Conservation (phyloP, 2,797 vertebrate species). For the Esox masquinongy region DNA sequence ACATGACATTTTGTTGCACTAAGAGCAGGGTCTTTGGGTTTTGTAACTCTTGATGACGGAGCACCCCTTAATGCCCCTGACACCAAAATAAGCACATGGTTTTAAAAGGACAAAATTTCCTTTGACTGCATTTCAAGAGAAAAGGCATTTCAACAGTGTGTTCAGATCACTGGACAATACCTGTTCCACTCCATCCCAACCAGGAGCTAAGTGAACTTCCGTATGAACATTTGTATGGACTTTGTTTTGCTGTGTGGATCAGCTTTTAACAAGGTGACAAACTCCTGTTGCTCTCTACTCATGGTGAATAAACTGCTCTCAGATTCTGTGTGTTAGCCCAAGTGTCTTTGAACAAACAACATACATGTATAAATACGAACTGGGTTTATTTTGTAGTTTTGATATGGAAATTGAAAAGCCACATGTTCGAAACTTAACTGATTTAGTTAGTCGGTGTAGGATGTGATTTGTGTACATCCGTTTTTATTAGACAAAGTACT, state of each 20-base stretch:
- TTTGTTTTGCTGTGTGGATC: slow-evolving; percentile 12
- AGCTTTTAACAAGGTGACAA: slow-evolving; percentile 8
- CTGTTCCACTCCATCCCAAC: neutral
- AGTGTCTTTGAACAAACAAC: slow-evolving; percentile 60
- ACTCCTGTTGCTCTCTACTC: slow-evolving; percentile 6
- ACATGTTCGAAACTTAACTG: neutral
- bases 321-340: slow-evolving; percentile 38
- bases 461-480: too few species aligned
- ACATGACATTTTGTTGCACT: neutral
- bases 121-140: too few species aligned
- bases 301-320: slow-evolving; percentile 37
- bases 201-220: neutral
- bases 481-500: too few species aligned
- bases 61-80: neutral
- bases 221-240: neutral
- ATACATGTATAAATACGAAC: slow-evolving; percentile 28
- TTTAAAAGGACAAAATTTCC: neutral
- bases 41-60: neutral
- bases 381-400: neutral
- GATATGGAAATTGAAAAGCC: neutral
- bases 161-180: neutral
- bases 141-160: neutral
- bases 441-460: neutral
- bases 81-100: neutral
- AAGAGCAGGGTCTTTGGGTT: neutral